Base-by-base conservation (phyloP, 2,797 vertebrate species). In the Sciaenops ocellatus region DNA sequence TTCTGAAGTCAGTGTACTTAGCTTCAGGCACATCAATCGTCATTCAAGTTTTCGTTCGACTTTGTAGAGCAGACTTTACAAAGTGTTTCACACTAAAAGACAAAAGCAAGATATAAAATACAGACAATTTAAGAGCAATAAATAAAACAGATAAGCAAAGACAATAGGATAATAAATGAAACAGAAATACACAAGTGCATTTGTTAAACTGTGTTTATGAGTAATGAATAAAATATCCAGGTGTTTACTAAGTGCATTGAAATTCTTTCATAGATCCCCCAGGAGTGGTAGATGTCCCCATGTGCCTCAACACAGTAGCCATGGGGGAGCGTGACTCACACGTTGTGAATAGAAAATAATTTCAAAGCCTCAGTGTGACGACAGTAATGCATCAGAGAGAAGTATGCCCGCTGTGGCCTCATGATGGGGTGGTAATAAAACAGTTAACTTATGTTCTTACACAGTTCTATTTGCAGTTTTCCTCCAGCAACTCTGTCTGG, bases 381-480 rank as follows among this genome's bases (percentile, higher is more conserved):
- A 65, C 69, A 61, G 66, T 47, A 55, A 66, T 71, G 67, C 63
- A 76, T 80, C 70, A 74, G 62, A 73, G 46, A 80, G 55, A 66
- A 63, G 18, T 47, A 30, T 70, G 56, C 50, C 54, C 57, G 34
- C 69, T 46, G 17, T 34, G 60, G 55, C 26, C 28, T 64, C 55
- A 13, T 67, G 79, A 67, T 18, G 0, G 11, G 24, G 5, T 17
- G 15, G 18, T 64, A 67, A 83, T 76, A 69, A 76, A 74, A 72
- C 44, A 47, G 34, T 70, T 72, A 80, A 81, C 42, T 73, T 59
- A 8, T 55, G 48, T 66, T 75, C 75, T 69, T 56, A 51, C 34
- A 22, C 54, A 60, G 17, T 9, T 22, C 69, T 20, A 55, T 46
- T 28, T 68, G 28, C 30, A 20, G 3, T 51, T 47, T 46, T 28